These are phyloP conservation scores for Amphiprion clarkii DNA, from an alignment of 2,797 vertebrate species.

Conservation along the genomic window DNA sequence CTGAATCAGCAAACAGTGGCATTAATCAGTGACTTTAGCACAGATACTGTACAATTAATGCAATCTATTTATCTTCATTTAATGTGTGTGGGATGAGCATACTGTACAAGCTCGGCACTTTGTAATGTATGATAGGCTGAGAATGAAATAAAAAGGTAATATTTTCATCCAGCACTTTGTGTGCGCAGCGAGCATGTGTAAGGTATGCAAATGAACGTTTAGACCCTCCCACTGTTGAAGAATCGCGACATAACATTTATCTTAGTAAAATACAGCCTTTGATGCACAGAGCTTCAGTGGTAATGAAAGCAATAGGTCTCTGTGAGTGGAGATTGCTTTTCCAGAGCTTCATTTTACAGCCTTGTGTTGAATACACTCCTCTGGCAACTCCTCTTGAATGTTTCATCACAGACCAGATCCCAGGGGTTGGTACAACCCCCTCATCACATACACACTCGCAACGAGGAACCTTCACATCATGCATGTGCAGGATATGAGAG, in stretches of 20 bases:
- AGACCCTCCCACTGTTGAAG: conserved; percentile 55
- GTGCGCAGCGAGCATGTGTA: conserved; percentile 23
- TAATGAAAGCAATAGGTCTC: conserved; percentile 83
- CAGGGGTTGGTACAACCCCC: conserved; percentile 70
- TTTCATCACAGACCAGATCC: conserved; percentile 84
- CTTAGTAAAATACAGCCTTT: conserved; percentile 77
- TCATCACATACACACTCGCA: conserved; percentile 61
- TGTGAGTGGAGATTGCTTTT: conserved; percentile 81
- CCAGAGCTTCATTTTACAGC: conserved; percentile 82
- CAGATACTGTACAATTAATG: conserved; percentile 76
- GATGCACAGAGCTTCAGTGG: conserved; percentile 62
- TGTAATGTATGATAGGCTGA: conserved; percentile 39
- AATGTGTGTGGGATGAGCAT: conserved; percentile 48
- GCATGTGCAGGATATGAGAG: conserved; percentile 76
- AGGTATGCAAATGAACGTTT: conserved; percentile 67
- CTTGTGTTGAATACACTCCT: conserved; percentile 74
- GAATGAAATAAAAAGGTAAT: conserved; percentile 46
- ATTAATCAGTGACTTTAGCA: conserved; percentile 77
- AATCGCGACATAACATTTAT: conserved; percentile 64
- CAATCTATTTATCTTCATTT: conserved; percentile 78
- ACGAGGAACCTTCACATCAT: conserved; percentile 67
- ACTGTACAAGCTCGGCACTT: conserved; percentile 35
- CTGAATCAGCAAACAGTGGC: conserved; percentile 72
- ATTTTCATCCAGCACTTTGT: conserved; percentile 50
- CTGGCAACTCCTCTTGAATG: conserved; percentile 82